phyloP scores from a whole-genome alignment of 2,888 invertebrate genomes.

The Cerastoderma edule region DNA sequence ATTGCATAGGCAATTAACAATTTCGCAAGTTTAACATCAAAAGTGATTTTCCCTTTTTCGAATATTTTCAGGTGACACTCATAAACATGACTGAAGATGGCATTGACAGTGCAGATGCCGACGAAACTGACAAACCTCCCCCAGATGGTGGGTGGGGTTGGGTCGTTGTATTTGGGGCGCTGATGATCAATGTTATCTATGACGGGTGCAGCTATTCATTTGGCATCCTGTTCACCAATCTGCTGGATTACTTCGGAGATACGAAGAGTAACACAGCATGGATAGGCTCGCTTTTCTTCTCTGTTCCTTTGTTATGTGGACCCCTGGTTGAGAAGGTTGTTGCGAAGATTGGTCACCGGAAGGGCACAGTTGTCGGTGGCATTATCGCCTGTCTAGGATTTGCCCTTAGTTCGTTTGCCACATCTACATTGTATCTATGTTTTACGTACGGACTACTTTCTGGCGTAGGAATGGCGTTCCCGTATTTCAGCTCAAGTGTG shows the following conservation, averaged over 20 bases:
- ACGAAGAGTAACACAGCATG: slow-evolving; percentile 94
- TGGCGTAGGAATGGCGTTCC: slow-evolving; percentile 80
- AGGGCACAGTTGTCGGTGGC: slow-evolving; percentile 77
- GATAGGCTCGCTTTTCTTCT: slow-evolving; percentile 95
- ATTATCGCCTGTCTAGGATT: slow-evolving; percentile 78
- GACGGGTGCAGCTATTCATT: slow-evolving; percentile 97
- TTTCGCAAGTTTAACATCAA: too few relatives aligned
- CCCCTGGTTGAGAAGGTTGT: slow-evolving; percentile 77
- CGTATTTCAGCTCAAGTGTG: slow-evolving; percentile 80
- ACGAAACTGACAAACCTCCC: neutral
- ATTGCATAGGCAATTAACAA: too few relatives aligned
- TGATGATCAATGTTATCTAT: slow-evolving; percentile 94
- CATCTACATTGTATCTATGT: slow-evolving; percentile 73
- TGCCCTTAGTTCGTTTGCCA: slow-evolving; percentile 71
- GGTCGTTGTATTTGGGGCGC: slow-evolving; percentile 94
- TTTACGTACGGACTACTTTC: slow-evolving; percentile 79
- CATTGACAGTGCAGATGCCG: neutral
- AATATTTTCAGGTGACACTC: too few relatives aligned
- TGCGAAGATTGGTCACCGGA: slow-evolving; percentile 76
- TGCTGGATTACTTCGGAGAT: slow-evolving; percentile 92
- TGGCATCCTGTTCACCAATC: slow-evolving; percentile 93
- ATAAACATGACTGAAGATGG: too few relatives aligned
- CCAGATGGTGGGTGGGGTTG: slow-evolving; percentile 91
- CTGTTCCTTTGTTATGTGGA: slow-evolving; percentile 89
- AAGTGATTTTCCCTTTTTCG: too few relatives aligned